Percentiles rank a stretch among this genome's conserved stretches.
These are phyloP conservation scores for Heliconius cydno DNA, from an alignment of 2,888 invertebrate genomes.

Conservation along the genomic window DNA sequence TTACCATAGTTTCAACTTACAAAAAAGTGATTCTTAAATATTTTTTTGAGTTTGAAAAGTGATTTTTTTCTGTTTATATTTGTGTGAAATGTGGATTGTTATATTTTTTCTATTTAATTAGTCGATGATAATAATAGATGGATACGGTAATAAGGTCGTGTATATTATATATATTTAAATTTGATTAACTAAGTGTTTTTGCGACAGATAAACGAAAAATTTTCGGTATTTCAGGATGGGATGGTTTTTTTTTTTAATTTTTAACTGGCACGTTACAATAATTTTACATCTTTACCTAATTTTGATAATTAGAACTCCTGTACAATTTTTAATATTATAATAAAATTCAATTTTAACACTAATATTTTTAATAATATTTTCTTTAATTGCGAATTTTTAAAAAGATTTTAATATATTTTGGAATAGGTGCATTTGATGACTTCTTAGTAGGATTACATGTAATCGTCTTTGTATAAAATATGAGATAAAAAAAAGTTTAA, in stretches of 20 bases:
- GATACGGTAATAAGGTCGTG: background rate
- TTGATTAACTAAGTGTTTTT: background rate
- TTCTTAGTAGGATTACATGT: background rate
- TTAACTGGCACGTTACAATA: background rate
- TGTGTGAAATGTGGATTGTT: background rate
- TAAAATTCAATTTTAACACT: background rate
- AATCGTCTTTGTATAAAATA: background rate
- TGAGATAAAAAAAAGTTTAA: background rate
- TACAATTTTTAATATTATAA: background rate
- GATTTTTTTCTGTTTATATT: background rate
- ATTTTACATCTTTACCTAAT: background rate
- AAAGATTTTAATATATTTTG: background rate
- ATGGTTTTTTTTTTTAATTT: background rate
- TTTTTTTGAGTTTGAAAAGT: background rate
- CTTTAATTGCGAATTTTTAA: background rate
- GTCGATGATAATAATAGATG: background rate
- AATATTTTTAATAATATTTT: background rate
- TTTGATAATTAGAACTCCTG: background rate
- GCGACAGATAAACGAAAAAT: background rate
- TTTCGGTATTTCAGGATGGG: background rate
- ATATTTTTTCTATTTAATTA: slow-evolving; percentile 4
- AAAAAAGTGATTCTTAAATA: background rate
- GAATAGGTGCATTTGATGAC: background rate
- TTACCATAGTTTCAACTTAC: background rate
- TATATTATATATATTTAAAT: background rate